phyloP scores from a whole-genome alignment of 1,140 invertebrate species.

The Microplitis mediator region DNA sequence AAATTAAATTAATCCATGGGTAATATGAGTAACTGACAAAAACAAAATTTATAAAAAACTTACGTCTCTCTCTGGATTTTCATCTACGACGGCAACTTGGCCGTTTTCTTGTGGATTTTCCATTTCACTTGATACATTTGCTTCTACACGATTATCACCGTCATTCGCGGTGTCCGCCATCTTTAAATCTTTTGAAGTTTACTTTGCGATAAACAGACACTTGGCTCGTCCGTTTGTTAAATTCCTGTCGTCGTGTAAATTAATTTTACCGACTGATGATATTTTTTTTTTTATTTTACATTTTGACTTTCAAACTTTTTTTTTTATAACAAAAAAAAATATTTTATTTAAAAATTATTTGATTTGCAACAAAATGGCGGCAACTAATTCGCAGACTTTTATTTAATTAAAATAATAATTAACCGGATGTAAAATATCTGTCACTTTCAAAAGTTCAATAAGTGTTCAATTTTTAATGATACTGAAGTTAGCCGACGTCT shows the following conservation, averaged over 20 bases:
- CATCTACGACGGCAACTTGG: conserved; percentile 37
- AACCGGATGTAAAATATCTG: too few species aligned
- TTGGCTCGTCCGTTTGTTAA: too few species aligned
- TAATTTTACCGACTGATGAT: not conserved
- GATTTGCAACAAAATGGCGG: too few species aligned
- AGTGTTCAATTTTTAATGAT: too few species aligned
- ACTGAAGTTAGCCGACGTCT: too few species aligned
- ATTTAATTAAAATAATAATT: too few species aligned
- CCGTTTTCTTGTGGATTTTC: conserved; percentile 41
- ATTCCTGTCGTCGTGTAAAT: not conserved
- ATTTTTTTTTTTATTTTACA: not conserved
- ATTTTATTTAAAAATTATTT: too few species aligned
- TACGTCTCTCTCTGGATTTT: conserved; percentile 42
- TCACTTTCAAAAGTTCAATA: too few species aligned
- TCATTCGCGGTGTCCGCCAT: conserved; percentile 37
- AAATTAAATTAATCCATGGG: not conserved
- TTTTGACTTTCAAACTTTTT: not conserved
- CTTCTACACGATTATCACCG: conserved; percentile 27
- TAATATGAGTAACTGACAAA: not conserved
- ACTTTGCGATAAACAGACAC: not conserved
- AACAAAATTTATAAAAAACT: conserved; percentile 26
- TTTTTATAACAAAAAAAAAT: not conserved
- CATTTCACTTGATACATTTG: conserved; percentile 35
- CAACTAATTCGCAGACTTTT: too few species aligned
- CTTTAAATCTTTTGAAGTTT: conserved; percentile 4